phyloP scores from a whole-genome alignment of 2,113 vertebrate genomes.

The Coturnix japonica region DNA sequence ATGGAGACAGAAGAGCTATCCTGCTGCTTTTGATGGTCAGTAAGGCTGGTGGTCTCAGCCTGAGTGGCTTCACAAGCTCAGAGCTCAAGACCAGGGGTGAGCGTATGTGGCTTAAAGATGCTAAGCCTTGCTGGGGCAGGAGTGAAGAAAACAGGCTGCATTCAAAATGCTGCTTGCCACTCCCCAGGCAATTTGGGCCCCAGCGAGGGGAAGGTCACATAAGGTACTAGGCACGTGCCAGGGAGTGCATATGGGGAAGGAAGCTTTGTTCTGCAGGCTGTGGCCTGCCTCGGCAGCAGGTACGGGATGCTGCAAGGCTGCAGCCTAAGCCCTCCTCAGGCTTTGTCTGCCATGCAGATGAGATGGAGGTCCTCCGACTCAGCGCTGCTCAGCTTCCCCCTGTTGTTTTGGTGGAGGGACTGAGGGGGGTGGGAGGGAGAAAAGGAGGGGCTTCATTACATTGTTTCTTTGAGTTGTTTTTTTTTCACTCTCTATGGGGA shows the following conservation, averaged over 20 bases:
- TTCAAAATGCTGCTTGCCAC: not conserved
- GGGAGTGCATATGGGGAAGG: constrained; percentile 33
- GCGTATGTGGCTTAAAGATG: constrained; percentile 13
- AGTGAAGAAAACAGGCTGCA: constrained; percentile 32
- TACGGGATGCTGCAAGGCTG: not conserved
- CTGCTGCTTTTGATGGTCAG: not conserved
- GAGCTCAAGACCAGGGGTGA: not conserved
- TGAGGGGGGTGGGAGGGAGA: constrained; percentile 2
- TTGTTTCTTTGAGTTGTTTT: constrained; percentile 51
- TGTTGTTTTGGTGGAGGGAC: constrained; percentile 57
- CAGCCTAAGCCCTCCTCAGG: constrained; percentile 41
- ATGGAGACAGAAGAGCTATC: not conserved
- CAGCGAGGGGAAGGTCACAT: constrained; percentile 51
- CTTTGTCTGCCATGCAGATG: constrained; percentile 75
- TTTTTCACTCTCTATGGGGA: constrained; percentile 49
- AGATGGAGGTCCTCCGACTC: constrained; percentile 66
- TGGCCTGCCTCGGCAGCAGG: constrained; percentile 24
- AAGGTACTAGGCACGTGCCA: constrained; percentile 55
- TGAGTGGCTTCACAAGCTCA: not conserved
- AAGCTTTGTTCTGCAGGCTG: constrained; percentile 11
- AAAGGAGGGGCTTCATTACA: constrained; percentile 6
- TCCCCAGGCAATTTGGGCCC: not conserved
- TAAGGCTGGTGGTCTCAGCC: not conserved
- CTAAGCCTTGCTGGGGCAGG: not conserved
- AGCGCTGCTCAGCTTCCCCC: constrained; percentile 50